A percentile compares a stretch with the other conserved stretches of the same genome.
These are phyloP conservation scores for Gymnoscopelus braueri DNA, from an alignment of 2,797 vertebrate genomes.

Conservation along the genomic window DNA sequence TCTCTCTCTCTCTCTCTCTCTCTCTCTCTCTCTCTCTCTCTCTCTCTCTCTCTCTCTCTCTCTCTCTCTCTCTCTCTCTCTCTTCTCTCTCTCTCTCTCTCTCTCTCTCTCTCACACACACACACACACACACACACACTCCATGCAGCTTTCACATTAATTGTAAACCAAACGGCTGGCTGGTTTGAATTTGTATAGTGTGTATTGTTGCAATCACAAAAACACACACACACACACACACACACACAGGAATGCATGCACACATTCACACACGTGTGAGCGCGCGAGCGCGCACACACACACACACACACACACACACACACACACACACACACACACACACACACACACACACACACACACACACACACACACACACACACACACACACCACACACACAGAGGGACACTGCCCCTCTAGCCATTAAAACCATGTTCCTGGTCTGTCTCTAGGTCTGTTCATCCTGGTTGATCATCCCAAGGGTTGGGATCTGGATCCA, in stretches of 20 bases:
- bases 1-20: background rate
- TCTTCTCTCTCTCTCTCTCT: background rate
- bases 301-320: background rate
- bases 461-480: too few relatives aligned
- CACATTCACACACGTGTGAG: background rate
- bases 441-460: too few relatives aligned
- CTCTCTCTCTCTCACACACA: constrained; percentile 4
- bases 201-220: constrained; percentile 1
- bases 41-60: too few relatives aligned
- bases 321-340: background rate
- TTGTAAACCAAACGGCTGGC: too few relatives aligned
- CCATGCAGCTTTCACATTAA: too few relatives aligned
- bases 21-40: too few relatives aligned
- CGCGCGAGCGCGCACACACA: background rate
- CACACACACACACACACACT: background rate
- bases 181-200: too few relatives aligned
- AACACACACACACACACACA: constrained; percentile 6
- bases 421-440: background rate
- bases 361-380: background rate
- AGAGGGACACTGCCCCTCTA: background rate
- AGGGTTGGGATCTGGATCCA: too few relatives aligned
- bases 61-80: too few relatives aligned
- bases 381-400: background rate
- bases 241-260: background rate
- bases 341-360: background rate